phyloP scores from a whole-genome alignment of 1,140 invertebrate genomes.

The Coenobita brevimanus region DNA sequence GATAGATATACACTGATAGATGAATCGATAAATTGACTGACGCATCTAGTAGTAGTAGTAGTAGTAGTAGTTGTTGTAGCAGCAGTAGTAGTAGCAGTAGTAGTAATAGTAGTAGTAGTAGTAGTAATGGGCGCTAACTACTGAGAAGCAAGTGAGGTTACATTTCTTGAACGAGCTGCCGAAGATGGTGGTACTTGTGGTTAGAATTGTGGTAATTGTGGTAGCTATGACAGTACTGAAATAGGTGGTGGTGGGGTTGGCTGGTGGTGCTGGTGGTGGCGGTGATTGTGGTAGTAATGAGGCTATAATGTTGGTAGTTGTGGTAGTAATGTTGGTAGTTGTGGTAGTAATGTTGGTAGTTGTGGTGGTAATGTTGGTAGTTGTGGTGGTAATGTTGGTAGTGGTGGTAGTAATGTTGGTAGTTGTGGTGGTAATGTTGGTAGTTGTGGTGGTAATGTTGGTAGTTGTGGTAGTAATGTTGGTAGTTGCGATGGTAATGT shows the following conservation, averaged over 20 bases:
- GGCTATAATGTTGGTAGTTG: no score
- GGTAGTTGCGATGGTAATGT: background rate
- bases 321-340: no score
- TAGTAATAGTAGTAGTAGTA: no score
- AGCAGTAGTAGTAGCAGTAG: background rate
- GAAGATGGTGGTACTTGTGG: background rate
- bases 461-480: background rate
- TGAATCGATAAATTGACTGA: no score
- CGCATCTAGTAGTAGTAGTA: conserved; percentile 2
- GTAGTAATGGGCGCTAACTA: no score
- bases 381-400: background rate
- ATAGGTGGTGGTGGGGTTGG: background rate
- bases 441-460: background rate
- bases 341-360: background rate
- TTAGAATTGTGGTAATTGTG: no score
- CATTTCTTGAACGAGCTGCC: no score
- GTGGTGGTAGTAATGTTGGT: background rate
- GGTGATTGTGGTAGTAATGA: no score
- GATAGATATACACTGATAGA: no score
- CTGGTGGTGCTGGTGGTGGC: no score
- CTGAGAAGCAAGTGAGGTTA: no score
- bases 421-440: background rate
- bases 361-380: background rate
- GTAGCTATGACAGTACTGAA: background rate
- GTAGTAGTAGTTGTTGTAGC: no score